Conservation (phyloP, 2,797 vertebrate genomes). For the Urosaurus nigricauda region DNA sequence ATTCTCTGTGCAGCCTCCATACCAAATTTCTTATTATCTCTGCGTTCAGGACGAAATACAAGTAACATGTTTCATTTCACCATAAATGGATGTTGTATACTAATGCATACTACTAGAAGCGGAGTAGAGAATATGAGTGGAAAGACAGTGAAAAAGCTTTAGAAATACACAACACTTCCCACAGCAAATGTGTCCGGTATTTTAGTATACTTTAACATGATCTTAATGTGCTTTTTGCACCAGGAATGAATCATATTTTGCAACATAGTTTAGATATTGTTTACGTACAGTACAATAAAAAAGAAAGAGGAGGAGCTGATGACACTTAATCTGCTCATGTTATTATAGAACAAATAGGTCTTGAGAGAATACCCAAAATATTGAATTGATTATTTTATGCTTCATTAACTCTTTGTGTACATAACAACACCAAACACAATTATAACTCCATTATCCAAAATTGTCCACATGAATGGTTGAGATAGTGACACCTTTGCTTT, state of each 20-base stretch:
- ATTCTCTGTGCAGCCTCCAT: not conserved
- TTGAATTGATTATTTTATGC: constrained; percentile 55
- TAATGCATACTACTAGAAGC: constrained; percentile 9
- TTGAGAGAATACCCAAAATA: constrained; percentile 63
- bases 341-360: constrained; percentile 59
- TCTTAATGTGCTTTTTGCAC: constrained; percentile 49
- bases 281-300: constrained; percentile 60
- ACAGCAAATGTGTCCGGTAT: constrained; percentile 39
- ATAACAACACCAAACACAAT: constrained; percentile 62
- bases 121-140: not conserved
- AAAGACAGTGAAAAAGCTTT: not conserved
- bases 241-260: not conserved
- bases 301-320: constrained; percentile 57
- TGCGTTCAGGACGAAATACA: not conserved
- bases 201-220: constrained; percentile 46
- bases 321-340: constrained; percentile 65
- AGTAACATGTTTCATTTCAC: not conserved
- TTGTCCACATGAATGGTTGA: too few species aligned
- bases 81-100: not conserved
- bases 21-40: not conserved
- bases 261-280: constrained; percentile 49
- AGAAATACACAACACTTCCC: constrained; percentile 9
- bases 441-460: constrained; percentile 39
- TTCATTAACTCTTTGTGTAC: constrained; percentile 65
- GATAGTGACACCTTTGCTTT: too few species aligned